Evolutionary conservation across 2,888 invertebrate genomes (phyloP), one percentile per base, ranked within the genome.

Genomic region (Saturnia japonica): DNA sequence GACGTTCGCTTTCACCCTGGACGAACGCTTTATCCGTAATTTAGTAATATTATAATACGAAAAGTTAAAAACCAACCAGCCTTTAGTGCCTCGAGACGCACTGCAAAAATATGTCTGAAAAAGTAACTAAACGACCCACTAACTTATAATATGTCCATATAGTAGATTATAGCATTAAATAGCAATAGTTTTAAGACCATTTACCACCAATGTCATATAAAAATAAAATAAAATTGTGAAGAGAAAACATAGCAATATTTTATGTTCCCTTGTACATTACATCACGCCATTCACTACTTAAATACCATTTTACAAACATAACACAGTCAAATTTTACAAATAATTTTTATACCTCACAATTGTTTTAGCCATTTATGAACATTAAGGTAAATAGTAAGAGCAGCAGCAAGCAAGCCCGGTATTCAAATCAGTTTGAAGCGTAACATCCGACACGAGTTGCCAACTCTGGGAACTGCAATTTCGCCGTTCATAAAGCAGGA

Each of bases 401-500:
- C 69, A 73, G 70, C 73, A 75, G 75, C 78, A 79, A 81, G 75
- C 78, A 83, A 83, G 79, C 78, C 78, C 82, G 82, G 82, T 83
- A 86, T 85, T 86, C 82, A 86, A 88, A 88, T 87, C 84, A 85
- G 77, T 80, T 77, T 81, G 80, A 83, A 85, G 80, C 82, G 84
- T 83, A 86, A 85, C 82, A 87, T 84, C 79, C 84, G 82, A 81
- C 78, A 83, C 85, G 78, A 87, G 85, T 84, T 80, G 78, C 82
- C 81, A 76, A 79, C 74, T 73, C 77, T 75, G 74, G 87, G 88
- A 89, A 88, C 86, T 88, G 89, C 88, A 90, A 90, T 91, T 89
- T 88, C 84, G 85, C 83, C 88, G 86, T 81, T 88, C 90, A 88
- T 90, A 90, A 90, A 91, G 86, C 89, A 90, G 85, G 79, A 64